These are phyloP conservation scores for Champsocephalus esox DNA, from an alignment of 2,797 vertebrate species.

Conservation along the genomic window DNA sequence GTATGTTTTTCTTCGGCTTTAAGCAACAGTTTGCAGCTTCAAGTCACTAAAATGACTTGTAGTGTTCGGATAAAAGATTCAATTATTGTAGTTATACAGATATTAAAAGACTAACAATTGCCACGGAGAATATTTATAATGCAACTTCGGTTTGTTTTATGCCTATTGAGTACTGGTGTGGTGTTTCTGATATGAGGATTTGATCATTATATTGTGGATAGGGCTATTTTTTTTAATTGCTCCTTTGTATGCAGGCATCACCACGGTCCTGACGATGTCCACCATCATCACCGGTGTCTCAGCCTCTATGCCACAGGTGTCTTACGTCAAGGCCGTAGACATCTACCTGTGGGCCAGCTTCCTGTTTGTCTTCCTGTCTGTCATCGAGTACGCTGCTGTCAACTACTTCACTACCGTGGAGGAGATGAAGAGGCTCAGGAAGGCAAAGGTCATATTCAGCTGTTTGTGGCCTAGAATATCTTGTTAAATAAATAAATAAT, in stretches of 20 bases:
- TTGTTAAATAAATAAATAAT: constrained; percentile 10
- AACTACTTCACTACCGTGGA: constrained; percentile 94
- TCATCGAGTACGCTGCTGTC: constrained; percentile 92
- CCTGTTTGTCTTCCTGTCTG: constrained; percentile 92
- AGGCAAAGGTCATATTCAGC: constrained; percentile 83
- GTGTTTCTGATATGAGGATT: not conserved
- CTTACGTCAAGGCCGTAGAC: constrained; percentile 94
- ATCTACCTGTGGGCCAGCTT: constrained; percentile 94
- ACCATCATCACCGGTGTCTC: constrained; percentile 92
- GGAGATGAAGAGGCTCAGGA: constrained; percentile 88
- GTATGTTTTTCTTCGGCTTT: too few species aligned
- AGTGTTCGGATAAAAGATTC: too few species aligned
- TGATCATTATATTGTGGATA: not conserved
- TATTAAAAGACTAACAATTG: not conserved
- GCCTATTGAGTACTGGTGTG: not conserved
- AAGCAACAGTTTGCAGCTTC: too few species aligned
- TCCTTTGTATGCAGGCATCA: constrained; percentile 86
- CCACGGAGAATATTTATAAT: not conserved
- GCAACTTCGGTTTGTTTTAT: not conserved
- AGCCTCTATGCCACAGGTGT: constrained; percentile 94
- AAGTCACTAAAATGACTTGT: too few species aligned
- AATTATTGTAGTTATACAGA: not conserved
- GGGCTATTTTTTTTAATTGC: constrained; percentile 6
- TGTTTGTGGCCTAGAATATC: not conserved
- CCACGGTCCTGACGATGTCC: constrained; percentile 93